Conservation (phyloP, 53 echinoderm and acorn worm genomes). For the Glandiceps talaboti region DNA sequence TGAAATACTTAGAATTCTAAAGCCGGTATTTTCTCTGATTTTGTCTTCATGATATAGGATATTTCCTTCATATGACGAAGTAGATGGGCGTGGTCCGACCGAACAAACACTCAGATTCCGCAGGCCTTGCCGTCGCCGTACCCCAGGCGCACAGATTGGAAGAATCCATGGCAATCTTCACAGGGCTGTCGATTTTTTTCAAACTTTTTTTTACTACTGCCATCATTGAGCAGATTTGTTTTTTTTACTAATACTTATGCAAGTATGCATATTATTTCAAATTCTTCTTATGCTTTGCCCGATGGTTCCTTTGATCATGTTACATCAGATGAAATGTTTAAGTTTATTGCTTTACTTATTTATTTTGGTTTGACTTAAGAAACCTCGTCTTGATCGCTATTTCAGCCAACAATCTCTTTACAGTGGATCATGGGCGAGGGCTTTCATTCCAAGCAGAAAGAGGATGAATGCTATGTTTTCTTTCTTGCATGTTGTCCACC, state of each 20-base stretch:
- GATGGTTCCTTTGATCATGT: not conserved
- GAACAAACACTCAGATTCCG: not conserved
- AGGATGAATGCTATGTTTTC: not conserved
- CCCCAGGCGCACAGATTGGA: not conserved
- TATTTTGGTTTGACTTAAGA: not conserved
- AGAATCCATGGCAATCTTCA: not conserved
- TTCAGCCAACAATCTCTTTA: not conserved
- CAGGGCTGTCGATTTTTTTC: not conserved
- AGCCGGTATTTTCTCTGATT: too few relatives aligned
- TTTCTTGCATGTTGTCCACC: constrained; percentile 12
- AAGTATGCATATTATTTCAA: not conserved
- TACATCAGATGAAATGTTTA: not conserved
- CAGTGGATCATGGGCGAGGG: not conserved
- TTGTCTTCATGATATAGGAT: too few relatives aligned
- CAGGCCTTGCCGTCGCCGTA: not conserved
- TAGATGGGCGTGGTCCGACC: not conserved
- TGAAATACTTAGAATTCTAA: too few relatives aligned
- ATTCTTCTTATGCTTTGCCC: not conserved
- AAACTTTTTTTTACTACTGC: not conserved
- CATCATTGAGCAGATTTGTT: not conserved
- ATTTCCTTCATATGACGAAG: not conserved
- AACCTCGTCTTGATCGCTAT: not conserved
- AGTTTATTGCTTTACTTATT: not conserved
- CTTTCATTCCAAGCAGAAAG: not conserved
- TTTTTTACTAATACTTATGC: not conserved